Base-by-base conservation (phyloP, 2,888 invertebrate genomes). In the Andrena bicolor region DNA sequence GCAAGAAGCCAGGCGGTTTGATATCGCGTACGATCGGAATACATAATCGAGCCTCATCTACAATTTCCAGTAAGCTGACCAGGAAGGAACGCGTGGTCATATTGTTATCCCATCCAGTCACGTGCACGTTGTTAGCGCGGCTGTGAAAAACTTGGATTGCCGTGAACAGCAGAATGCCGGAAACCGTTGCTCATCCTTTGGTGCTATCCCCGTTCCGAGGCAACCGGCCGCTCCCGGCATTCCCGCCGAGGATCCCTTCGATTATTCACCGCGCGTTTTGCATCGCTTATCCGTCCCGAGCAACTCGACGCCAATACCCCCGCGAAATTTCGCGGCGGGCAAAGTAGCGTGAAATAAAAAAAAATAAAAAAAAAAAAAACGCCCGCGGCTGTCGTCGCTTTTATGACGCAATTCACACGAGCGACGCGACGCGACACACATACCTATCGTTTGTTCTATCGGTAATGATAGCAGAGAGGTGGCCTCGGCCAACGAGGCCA, bases 11-110 rank as follows among this genome's bases (percentile, higher is more conserved):
- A 83, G 86, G 87, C 84, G 84, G 87, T 84, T 86, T 88, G 89
- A 88, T 92, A 92, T 92, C 92, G 89, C 87, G 85, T 89, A 89
- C 91, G 91, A 91, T 92, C 90, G 86, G 91, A 91, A 91, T 92
- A 91, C 91, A 86, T 91, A 92, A 92, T 92, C 91, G 88, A 78
- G 88, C 84, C 90, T 91, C 91, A 90, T 92, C 91, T 90, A 91
- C 91, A 91, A 91, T 91, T 90, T 91, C 89, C 81, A 86, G 88
- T 84, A 83, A 89, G 78, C 74, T 88, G 79, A 84, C 82, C 82
- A 82, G 86, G 80, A 88, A 85, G 83, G 79, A 86, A 74, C 75
- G 77, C 82, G 71, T 80, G 78, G 69, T 70, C 83, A 64, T 87
- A 87, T 85, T 77, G 85, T 87, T 87, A 87, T 77, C 84, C 85